Base-by-base conservation (phyloP, 2,797 vertebrate species). In the Halcyon smyrnensis region DNA sequence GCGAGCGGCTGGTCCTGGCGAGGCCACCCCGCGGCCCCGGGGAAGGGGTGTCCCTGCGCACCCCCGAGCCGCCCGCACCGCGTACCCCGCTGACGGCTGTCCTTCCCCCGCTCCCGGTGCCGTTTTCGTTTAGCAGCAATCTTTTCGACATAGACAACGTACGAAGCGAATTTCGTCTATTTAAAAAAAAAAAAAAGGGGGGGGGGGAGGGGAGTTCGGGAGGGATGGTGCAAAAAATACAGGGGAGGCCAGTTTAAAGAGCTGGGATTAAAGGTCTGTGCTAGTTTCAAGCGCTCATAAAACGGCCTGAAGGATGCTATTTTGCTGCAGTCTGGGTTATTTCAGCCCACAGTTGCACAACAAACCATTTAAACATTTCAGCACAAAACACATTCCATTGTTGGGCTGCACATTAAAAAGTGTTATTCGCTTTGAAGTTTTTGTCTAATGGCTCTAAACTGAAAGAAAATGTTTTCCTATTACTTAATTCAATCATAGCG, bases 381-480 rank as follows among this genome's bases (percentile, higher is more conserved):
- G 94, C 97, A 97, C 98, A 98, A 98, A 98, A 95, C 97, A 97
- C 92, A 96, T 96, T 97, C 97, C 94, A 98, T 98, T 98, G 98
- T 98, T 96, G 93, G 90, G 94, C 96, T 95, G 95, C 98, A 98
- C 98, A 98, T 98, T 98, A 98, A 98, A 98, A 98, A 98, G 98
- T 98, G 98, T 98, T 98, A 97, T 97, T 98, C 96, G 94, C 98
- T 98, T 98, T 98, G 99, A 99, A 99, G 98, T 98, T 99, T 98
- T 98, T 99, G 98, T 99, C 98, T 98, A 98, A 98, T 98, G 98
- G 98, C 98, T 98, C 98, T 99, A 99, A 99, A 99, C 98, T 99
- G 99, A 99, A 99, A 99, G 99, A 99, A 99, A 99, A 99, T 99
- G 99, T 99, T 99, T 99, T 99, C 99, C 99, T 99, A 99, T 99